A percentile compares a stretch with the other conserved stretches of the same genome.
Conservation (phyloP, 1,140 invertebrate species). For the Mercenaria mercenaria region DNA sequence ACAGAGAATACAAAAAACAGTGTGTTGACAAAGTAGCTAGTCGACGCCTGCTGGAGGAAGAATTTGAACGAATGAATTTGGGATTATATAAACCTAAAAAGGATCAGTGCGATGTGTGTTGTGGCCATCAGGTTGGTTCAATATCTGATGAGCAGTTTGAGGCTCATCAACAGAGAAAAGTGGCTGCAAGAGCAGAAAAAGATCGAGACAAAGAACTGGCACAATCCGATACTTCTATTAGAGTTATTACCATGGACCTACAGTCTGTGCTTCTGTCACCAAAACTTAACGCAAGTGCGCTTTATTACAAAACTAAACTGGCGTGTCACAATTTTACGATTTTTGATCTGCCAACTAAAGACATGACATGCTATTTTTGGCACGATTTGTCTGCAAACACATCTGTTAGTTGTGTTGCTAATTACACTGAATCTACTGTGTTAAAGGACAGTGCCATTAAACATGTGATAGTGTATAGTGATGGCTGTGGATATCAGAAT, state of each 20-base stretch:
- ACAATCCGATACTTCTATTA: not conserved
- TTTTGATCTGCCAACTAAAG: constrained; percentile 14
- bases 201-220: constrained; percentile 24
- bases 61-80: constrained; percentile 27
- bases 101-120: constrained; percentile 52
- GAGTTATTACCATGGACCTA: constrained; percentile 51
- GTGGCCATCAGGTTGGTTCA: constrained; percentile 16
- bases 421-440: not conserved
- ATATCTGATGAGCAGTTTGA: constrained; percentile 3
- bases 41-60: not conserved
- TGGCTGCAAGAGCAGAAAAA: constrained; percentile 24
- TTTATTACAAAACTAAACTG: constrained; percentile 59
- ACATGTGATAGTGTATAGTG: constrained; percentile 29
- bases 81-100: constrained; percentile 46
- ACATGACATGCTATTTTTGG: constrained; percentile 28
- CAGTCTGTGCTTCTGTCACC: constrained; percentile 34
- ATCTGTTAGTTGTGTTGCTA: constrained; percentile 35
- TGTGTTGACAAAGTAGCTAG: not conserved
- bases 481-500: constrained; percentile 52
- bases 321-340: constrained; percentile 53
- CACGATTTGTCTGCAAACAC: constrained; percentile 44
- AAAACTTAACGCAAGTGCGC: constrained; percentile 41
- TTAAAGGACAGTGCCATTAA: not conserved
- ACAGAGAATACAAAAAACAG: not conserved
- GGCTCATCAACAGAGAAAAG: constrained; percentile 28